Evolutionary conservation across 2,888 invertebrate species (phyloP).

Genomic region (Drosophila tanythrix): DNA sequence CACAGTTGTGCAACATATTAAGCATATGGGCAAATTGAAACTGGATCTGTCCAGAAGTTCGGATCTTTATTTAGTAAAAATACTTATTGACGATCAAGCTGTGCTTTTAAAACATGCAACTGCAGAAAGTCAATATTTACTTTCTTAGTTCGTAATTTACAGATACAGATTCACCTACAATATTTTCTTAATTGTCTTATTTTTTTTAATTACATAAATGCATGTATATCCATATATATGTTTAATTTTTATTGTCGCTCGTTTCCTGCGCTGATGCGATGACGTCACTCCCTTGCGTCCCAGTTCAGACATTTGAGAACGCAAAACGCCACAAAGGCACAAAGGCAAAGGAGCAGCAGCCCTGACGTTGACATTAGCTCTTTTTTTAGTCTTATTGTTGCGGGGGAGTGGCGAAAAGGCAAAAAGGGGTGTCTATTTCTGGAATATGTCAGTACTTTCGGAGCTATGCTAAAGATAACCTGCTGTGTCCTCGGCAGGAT

Average conservation of each 20-base stretch:
- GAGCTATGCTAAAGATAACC: constrained; percentile 50
- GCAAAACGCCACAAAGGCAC: constrained; percentile 54
- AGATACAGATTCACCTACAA: background rate
- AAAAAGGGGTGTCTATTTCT: constrained; percentile 31
- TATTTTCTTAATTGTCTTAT: constrained; percentile 23
- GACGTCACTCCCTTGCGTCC: constrained; percentile 60
- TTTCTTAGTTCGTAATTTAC: background rate
- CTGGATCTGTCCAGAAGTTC: background rate
- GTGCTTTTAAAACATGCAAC: background rate
- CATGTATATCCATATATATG: constrained; percentile 22
- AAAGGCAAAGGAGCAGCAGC: constrained; percentile 30
- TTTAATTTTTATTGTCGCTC: constrained; percentile 25
- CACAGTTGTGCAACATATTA: background rate
- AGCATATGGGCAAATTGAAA: background rate
- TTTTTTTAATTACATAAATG: constrained; percentile 1
- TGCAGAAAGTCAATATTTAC: background rate
- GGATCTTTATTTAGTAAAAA: background rate
- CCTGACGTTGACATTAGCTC: constrained; percentile 60
- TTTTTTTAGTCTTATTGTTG: background rate
- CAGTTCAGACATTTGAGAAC: constrained; percentile 57
- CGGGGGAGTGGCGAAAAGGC: background rate
- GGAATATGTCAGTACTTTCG: constrained; percentile 56
- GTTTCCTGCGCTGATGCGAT: constrained; percentile 30
- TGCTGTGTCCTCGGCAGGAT: constrained; percentile 31
- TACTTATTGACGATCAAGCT: background rate